Conservation (phyloP, 1,140 invertebrate genomes). For the Protaetia brevitarsis region DNA sequence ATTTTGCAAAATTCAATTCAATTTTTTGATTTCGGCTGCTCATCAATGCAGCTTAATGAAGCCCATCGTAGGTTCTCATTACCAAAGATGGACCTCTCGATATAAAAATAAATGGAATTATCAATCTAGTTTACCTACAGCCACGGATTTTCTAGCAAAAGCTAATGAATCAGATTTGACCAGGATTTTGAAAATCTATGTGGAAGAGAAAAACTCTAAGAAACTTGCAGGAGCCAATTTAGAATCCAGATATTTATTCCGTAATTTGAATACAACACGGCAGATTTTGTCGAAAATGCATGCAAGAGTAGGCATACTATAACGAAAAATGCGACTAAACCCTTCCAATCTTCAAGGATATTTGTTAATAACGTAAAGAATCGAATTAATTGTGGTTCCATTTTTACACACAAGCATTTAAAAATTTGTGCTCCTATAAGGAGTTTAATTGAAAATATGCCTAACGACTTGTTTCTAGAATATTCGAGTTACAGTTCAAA, state of each 20-base stretch:
- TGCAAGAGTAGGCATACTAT: conserved; percentile 67
- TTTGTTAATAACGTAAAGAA: conserved; percentile 98
- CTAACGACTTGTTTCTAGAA: conserved; percentile 64
- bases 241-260: conserved; percentile 78
- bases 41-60: conserved; percentile 90
- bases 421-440: conserved; percentile 76
- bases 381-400: conserved; percentile 87
- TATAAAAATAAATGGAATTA: conserved; percentile 89
- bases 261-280: conserved; percentile 79
- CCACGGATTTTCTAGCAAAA: conserved; percentile 78
- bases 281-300: conserved; percentile 70
- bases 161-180: conserved; percentile 75
- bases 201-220: conserved; percentile 83
- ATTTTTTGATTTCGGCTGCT: conserved; percentile 92
- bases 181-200: conserved; percentile 84
- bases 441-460: conserved; percentile 64
- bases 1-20: conserved; percentile 69
- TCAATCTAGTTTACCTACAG: conserved; percentile 72
- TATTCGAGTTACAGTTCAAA: conserved; percentile 58
- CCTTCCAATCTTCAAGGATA: conserved; percentile 89
- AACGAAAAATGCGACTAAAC: conserved; percentile 79
- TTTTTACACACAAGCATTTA: conserved; percentile 74
- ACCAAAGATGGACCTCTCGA: conserved; percentile 81
- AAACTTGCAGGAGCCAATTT: conserved; percentile 86
- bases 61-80: conserved; percentile 81